Evolutionary conservation across 2,888 invertebrate genomes (phyloP), one percentile per base, ranked within the genome.

Genomic region (Brachyopa scutellaris): DNA sequence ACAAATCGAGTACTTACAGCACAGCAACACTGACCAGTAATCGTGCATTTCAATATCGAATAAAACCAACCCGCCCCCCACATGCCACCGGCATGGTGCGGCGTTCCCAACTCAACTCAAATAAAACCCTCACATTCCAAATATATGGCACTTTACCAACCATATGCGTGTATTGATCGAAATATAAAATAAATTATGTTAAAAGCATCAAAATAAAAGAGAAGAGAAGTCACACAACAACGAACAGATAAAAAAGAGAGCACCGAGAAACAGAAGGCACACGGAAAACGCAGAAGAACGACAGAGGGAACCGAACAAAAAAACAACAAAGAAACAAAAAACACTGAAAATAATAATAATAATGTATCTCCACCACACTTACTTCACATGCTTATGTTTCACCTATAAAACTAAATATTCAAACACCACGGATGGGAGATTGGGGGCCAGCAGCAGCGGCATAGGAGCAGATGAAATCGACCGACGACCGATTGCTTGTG

Each of bases 371-470:
- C 62, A 74, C 79, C 62, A 62, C 74, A 74, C 79, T 79, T 78
- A 78, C 72, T 73, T 78, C 72, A 66, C 66, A 79, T 73, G 78
- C 73, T 79, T 73, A 79, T 79, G 78, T 79, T 79, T 79, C 79
- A 80, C 79, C 79, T 80, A 80, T 74, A 80, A 80, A 80, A 80
- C 79, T 80, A 80, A 80, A 80, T 80, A 80, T 80, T 62, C 74
- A 62, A 80, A 69, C 74, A 74, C 74, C 67, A 62, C 45, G 57
- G 59, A 23, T 17, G 8, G 3, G 8, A 7, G 15, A n/a, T n/a
- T n/a, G n/a, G 62, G 15, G 11, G 33, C 9, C n/a, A 3, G 11
- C 17, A 21, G 11, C 8, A 15, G 19, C 36, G 36, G 42, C 21
- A 47, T 33, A 26, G 9, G 15, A 69, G 57, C 67, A 67, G 61